A percentile compares a stretch with the other conserved stretches of the same genome.
phyloP scores from a whole-genome alignment of 2,888 invertebrate genomes.

The Amphipyra tragopoginis region DNA sequence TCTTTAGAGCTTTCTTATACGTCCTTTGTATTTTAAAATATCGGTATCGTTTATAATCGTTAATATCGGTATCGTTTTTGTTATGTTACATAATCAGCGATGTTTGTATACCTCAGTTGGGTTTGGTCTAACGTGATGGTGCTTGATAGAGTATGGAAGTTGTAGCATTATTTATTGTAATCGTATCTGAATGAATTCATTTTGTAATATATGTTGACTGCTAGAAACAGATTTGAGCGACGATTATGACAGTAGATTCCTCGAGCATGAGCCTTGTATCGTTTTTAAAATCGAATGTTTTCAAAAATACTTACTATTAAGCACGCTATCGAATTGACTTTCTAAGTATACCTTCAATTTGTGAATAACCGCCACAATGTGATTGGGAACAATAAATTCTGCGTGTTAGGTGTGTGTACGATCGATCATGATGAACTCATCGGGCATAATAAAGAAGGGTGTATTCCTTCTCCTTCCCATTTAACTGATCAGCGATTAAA shows the following conservation, averaged over 20 bases:
- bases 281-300: background rate
- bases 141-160: slow-evolving; percentile 35
- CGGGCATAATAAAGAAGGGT: too few species aligned
- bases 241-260: background rate
- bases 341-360: too few species aligned
- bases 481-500: too few species aligned
- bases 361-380: too few species aligned
- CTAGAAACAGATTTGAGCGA: slow-evolving; percentile 6
- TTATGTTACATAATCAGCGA: background rate
- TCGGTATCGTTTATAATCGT: background rate
- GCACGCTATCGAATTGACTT: too few species aligned
- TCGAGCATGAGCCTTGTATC: background rate
- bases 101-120: slow-evolving; percentile 10
- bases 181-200: slow-evolving; percentile 1
- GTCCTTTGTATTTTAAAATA: slow-evolving; percentile 11
- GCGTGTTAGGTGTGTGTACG: too few species aligned
- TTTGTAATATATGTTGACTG: slow-evolving; percentile 5
- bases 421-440: too few species aligned
- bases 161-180: slow-evolving; percentile 20
- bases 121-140: slow-evolving; percentile 42
- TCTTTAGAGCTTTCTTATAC: slow-evolving; percentile 2
- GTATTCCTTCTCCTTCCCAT: too few species aligned
- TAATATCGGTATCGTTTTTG: background rate
- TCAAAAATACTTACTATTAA: too few species aligned
- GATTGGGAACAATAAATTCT: too few species aligned